Evolutionary conservation across 1,140 invertebrate genomes (phyloP), one percentile per base, ranked within the genome.

Genomic region (Drosophila kanapiae): DNA sequence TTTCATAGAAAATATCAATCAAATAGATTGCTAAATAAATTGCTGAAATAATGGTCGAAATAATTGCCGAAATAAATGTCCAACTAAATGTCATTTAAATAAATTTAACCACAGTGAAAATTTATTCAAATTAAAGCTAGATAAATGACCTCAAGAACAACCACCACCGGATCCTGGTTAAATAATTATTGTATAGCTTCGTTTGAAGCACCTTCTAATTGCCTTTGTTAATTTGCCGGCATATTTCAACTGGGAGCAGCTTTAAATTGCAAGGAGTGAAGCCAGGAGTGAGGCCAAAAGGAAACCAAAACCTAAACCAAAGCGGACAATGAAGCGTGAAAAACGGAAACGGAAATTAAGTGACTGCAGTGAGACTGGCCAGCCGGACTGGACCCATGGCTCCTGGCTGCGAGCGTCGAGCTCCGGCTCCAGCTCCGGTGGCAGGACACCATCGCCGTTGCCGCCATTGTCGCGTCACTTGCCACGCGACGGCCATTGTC

Each of bases 261-360:
- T 68, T 80, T 74, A 75, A 87, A 78, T 38, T 27, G 61, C 62
- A 47, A 13, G 9, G 18, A 76, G 16, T 2, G 23, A 23, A 33
- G n/a, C 9, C 13, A 13, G 16, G 10, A 13, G 47, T n/a, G 13
- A 14, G 16, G 4, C 11, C 10, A 70, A 37, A 53, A 23, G 29
- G 13, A 63, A 64, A 45, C 72, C 16, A 31, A 75, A 77, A 76
- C 40, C 47, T 33, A 77, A 76, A 51, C 72, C 60, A 68, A 57
- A 67, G 54, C 61, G 60, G 65, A 90, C 78, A 88, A 90, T 88
- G 85, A 84, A 85, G 84, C 85, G 85, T 78, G 82, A 80, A 84
- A 69, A 81, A 63, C 68, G 81, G 69, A 90, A 87, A 71, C 78
- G 78, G 81, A 85, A 86, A 84, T 88, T 84, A 90, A 88, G 78